Evolutionary conservation across 2,113 vertebrate species (phyloP), one percentile per base, ranked within the genome.

Genomic region (Rhombomys opimus): DNA sequence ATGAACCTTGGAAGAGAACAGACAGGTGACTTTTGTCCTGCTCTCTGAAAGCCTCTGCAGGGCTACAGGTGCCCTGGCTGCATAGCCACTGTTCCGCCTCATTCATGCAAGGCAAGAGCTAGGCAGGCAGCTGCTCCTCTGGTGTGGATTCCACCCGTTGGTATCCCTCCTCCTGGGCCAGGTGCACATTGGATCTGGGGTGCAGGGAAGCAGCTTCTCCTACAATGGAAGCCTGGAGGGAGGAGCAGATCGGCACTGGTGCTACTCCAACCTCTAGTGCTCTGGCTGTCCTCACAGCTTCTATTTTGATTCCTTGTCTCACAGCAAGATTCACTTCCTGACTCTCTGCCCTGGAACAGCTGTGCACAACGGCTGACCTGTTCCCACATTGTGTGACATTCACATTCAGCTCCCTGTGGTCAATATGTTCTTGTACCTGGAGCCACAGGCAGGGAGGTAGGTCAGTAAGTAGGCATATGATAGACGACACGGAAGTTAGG

Each of bases 91-190:
- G 5, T 30, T 35, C 38, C 27, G 8, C 35, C 38, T 72, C 5
- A 0, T 25, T 17, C 0, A 0, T 0, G 5, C 18, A 20, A 89
- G 89, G n/a, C 65, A 27, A 52, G 5, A 61, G 80, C 23, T 90
- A 93, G 30, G 27, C 3, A 6, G 63, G 67, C 61, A 13, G 27
- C 23, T 14, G 73, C 61, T 68, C 35, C 15, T n/a, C 52, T 82
- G 63, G 7, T 5, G 17, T 52, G 57, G 41, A 17, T n/a, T 41
- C 52, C 2, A 10, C 80, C 20, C 46, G 73, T 75, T 32, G 15
- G 52, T 5, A 0, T 22, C 57, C 50, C 73, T 1, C 27, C 72
- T 90, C 72, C 86, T 22, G 2, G 32, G 8, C 61, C 57, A 90
- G 91, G n/a, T 14, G 52, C 25, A 6, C 38, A 11, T 76, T 30